phyloP scores from a whole-genome alignment of 2,797 vertebrate genomes.

The Paratrypauchen microcephalus region DNA sequence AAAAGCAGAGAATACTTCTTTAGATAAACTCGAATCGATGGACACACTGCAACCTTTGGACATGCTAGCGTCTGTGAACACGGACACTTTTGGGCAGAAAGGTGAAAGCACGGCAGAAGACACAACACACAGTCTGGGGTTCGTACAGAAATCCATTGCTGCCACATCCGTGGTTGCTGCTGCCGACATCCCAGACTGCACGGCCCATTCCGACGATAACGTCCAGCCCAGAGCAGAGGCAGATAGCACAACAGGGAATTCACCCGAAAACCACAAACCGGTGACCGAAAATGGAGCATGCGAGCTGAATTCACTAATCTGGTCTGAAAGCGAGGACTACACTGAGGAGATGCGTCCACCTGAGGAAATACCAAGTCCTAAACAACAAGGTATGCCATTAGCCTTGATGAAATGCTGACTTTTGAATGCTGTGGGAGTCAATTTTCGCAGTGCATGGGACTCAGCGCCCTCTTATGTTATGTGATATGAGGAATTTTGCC shows the following conservation, averaged over 20 bases:
- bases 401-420: not conserved
- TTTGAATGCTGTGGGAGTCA: not conserved
- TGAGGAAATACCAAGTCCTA: constrained; percentile 25
- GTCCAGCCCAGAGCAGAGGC: constrained; percentile 52
- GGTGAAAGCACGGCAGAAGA: constrained; percentile 11
- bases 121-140: constrained; percentile 10
- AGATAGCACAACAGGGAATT: constrained; percentile 48
- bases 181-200: constrained; percentile 27
- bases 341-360: constrained; percentile 13
- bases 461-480: too few relatives aligned
- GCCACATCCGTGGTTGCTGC: constrained; percentile 7
- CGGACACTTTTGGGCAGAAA: constrained; percentile 1
- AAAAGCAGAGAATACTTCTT: constrained; percentile 47
- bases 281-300: constrained; percentile 49
- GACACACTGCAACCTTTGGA: constrained; percentile 32
- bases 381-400: constrained; percentile 57
- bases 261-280: constrained; percentile 42
- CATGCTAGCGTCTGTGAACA: constrained; percentile 19
- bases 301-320: constrained; percentile 47
- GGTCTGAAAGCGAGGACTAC: constrained; percentile 64
- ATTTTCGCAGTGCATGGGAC: too few relatives aligned
- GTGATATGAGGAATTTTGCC: too few relatives aligned
- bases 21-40: constrained; percentile 50
- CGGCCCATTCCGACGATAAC: constrained; percentile 55
- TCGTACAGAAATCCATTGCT: constrained; percentile 16